phyloP scores from a whole-genome alignment of 2,797 vertebrate genomes.

The Leucoraja ocellata region DNA sequence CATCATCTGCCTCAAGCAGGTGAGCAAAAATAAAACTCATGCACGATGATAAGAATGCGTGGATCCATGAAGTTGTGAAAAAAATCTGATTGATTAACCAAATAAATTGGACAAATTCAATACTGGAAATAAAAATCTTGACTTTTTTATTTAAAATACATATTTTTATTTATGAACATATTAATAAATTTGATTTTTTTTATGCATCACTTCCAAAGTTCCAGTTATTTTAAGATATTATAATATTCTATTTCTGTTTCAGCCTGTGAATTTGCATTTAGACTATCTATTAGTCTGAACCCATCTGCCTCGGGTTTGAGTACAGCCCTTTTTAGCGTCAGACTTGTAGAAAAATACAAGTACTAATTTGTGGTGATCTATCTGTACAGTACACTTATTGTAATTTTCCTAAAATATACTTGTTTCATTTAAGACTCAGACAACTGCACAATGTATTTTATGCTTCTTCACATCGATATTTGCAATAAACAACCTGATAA shows the following conservation, averaged over 20 bases:
- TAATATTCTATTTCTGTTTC: neutral
- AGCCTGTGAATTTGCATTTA: conserved; percentile 11
- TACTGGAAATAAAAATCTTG: no score
- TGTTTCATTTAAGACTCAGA: neutral
- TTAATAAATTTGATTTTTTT: neutral
- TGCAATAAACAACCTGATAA: neutral
- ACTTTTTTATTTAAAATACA: neutral
- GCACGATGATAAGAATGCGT: neutral
- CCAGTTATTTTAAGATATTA: conserved; percentile 6
- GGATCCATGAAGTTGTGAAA: neutral
- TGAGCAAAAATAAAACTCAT: neutral
- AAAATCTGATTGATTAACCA: neutral
- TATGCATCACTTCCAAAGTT: neutral
- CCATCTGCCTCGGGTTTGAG: neutral
- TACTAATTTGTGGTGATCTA: neutral
- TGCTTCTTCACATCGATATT: neutral
- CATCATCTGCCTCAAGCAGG: neutral
- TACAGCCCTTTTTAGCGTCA: neutral
- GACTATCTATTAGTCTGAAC: neutral
- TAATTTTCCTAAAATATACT: neutral
- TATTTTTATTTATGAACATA: neutral
- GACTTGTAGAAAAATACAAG: neutral
- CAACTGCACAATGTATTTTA: neutral
- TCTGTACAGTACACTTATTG: no score
- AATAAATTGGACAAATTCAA: neutral